Evolutionary conservation across 2,888 invertebrate genomes (phyloP).

Genomic region (Nomada ferruginata): DNA sequence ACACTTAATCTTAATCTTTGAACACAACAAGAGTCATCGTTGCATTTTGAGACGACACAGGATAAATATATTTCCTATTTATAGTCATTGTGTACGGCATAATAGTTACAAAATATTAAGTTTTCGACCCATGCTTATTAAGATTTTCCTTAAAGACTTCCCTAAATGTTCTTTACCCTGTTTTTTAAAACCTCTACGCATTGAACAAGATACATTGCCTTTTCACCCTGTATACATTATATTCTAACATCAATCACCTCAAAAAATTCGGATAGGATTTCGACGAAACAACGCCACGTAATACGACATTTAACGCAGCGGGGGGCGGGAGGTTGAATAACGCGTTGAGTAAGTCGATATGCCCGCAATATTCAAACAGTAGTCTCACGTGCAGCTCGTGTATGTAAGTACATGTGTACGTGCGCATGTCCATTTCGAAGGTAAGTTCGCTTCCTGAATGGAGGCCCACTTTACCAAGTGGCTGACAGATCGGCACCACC

Average conservation of each 20-base stretch:
- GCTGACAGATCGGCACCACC: slow-evolving; percentile 30
- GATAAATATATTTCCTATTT: no score
- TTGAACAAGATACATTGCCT: no score
- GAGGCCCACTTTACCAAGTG: slow-evolving; percentile 50
- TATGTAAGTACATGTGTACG: not conserved
- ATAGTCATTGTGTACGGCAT: no score
- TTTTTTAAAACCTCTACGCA: no score
- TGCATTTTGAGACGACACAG: no score
- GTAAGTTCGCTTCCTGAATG: slow-evolving; percentile 69
- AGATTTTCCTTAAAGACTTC: no score
- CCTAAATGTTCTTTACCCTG: no score
- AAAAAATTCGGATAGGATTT: slow-evolving; percentile 46
- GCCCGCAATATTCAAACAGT: slow-evolving; percentile 56
- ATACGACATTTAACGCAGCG: slow-evolving; percentile 43
- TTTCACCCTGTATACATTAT: not conserved
- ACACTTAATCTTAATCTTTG: no score
- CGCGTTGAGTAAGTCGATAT: slow-evolving; percentile 69
- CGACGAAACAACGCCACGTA: slow-evolving; percentile 44
- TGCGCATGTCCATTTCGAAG: slow-evolving; percentile 45
- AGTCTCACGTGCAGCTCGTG: slow-evolving; percentile 26
- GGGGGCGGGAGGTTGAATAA: slow-evolving; percentile 59
- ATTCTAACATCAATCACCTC: slow-evolving; percentile 20
- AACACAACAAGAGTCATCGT: no score
- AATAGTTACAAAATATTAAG: no score
- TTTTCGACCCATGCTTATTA: no score